phyloP scores from a whole-genome alignment of 2,797 vertebrate species.

The Pseudochirops cupreus region DNA sequence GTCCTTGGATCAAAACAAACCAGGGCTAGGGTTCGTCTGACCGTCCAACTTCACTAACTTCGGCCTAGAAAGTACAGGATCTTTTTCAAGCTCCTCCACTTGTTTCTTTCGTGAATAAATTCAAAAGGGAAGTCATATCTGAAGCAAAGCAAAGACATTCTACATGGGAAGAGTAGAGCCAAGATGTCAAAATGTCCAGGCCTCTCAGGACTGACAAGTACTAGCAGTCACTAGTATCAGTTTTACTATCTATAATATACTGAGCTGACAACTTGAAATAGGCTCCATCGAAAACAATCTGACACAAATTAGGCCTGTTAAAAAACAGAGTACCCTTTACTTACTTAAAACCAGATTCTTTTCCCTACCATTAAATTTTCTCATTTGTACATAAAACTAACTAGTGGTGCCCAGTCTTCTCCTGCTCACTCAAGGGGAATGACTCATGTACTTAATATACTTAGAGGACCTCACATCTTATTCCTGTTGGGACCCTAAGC shows the following conservation, averaged over 20 bases:
- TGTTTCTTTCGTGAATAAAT: background rate
- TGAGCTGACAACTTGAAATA: background rate
- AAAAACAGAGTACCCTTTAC: background rate
- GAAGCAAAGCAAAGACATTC: background rate
- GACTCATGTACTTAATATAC: background rate
- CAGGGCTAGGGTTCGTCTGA: background rate
- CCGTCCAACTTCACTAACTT: background rate
- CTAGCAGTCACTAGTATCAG: background rate
- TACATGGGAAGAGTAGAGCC: background rate
- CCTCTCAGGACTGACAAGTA: background rate
- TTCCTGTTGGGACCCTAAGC: background rate
- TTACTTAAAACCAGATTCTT: background rate
- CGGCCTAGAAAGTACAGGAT: background rate
- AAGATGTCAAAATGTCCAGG: background rate
- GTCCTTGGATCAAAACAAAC: background rate
- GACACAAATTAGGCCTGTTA: background rate
- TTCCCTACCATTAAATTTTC: conserved; percentile 4
- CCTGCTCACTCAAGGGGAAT: background rate
- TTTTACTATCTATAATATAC: background rate
- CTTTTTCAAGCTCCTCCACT: background rate
- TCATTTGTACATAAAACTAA: background rate
- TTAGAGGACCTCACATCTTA: conserved; percentile 16
- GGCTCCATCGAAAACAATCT: background rate
- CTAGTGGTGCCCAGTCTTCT: background rate
- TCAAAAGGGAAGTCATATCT: background rate